Evolutionary conservation across 2,888 invertebrate species (phyloP).

Genomic region (Omphaloscelis lunosa): DNA sequence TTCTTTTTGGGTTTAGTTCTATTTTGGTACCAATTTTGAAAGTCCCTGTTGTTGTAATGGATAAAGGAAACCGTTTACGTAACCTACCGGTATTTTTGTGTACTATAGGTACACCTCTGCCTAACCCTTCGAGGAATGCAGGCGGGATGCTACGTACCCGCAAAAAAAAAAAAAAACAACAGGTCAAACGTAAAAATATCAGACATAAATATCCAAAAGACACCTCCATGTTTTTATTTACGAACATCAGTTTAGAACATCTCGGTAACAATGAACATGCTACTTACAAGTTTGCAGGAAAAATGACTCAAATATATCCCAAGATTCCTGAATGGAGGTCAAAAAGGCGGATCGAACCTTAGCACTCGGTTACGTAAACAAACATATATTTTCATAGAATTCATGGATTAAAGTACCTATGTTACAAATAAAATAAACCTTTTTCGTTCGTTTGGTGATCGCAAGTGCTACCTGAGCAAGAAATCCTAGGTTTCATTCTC

Average conservation of each 20-base stretch:
- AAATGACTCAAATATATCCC: constrained; percentile 38
- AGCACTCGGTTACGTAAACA: constrained; percentile 33
- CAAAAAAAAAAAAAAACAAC: neutral
- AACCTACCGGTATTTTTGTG: neutral
- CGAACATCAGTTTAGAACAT: neutral
- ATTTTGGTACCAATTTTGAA: constrained; percentile 4
- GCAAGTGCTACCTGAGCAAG: neutral
- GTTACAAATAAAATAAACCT: neutral
- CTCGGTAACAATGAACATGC: constrained; percentile 10
- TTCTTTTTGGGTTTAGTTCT: neutral
- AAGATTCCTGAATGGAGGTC: constrained; percentile 38
- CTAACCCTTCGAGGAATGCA: no score
- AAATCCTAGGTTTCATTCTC: neutral
- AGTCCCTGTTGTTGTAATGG: no score
- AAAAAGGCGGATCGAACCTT: constrained; percentile 48
- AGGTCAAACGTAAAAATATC: neutral
- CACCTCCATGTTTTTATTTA: constrained; percentile 2
- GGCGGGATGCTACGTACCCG: neutral
- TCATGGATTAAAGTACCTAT: neutral
- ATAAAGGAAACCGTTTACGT: neutral
- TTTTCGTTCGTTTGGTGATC: neutral
- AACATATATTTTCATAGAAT: constrained; percentile 31
- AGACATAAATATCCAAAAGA: neutral
- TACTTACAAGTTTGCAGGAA: constrained; percentile 21
- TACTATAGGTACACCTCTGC: neutral